Evolutionary conservation across 2,888 invertebrate species (phyloP), one percentile per base, ranked within the genome.

Genomic region (Eristalis tenax): DNA sequence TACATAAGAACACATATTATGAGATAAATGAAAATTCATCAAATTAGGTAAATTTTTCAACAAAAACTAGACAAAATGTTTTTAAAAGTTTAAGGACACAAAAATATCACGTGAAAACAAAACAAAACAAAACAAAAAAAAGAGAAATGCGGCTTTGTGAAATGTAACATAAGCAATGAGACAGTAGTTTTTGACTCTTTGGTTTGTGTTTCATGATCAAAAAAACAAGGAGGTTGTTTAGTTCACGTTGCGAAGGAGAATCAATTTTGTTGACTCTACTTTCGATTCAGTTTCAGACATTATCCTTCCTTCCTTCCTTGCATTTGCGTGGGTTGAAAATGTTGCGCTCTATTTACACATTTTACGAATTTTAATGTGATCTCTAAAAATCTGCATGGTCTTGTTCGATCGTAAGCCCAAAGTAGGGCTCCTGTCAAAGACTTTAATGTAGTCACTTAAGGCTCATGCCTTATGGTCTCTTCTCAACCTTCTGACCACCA

Each of bases 1-100:
- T 28, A 61, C 63, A 63, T 66, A 66, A 40, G 40, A 69, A 63
- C 69, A 63, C 69, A 63, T 50, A 50, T 50, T 50, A 50, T 50
- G 50, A 18, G 50, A 18, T 50, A 70, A 71, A 28, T 15, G 50
- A 63, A 74, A 73, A 50, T 78, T 68, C 79, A 75, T 75, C 74
- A 73, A 59, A 50, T 86, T 86, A 86, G 85, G 82, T 77, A 78
- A 86, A 79, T 78, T 87, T 83, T 78, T 74, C 63, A 68, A 35
- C 26, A 40, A 57, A 76, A 40, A 40, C 77, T 85, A 81, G 81
- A 73, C 59, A 75, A 85, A 84, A 73, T 85, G 84, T 84, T 81
- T 69, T 84, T 32, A 71, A 26, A 35, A 68, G 56, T n/a, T 63
- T 63, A 59, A 69, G 63, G 40, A 68, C 11, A 70, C 56, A 64